Conservation (phyloP, 2,888 invertebrate genomes). For the Epirrita christyi region DNA sequence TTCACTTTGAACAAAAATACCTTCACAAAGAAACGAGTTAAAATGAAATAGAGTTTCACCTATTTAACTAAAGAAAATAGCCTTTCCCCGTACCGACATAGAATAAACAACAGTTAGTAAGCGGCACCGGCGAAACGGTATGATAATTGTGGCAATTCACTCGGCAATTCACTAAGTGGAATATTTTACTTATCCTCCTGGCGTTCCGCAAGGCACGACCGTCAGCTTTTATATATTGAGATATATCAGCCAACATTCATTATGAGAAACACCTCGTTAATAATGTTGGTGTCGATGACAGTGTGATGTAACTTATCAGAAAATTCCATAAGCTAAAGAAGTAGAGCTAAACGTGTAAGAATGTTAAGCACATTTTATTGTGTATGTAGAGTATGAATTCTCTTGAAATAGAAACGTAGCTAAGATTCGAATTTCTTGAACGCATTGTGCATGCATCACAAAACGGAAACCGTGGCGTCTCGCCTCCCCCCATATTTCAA, state of each 20-base stretch:
- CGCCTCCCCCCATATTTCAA: constrained; percentile 81
- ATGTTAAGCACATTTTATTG: constrained; percentile 1
- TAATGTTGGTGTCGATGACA: constrained; percentile 29
- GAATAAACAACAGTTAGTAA: constrained; percentile 27
- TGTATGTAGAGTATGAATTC: not conserved
- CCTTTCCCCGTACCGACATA: constrained; percentile 32
- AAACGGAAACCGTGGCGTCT: constrained; percentile 86
- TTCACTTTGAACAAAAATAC: too few relatives aligned
- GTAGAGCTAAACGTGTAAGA: too few relatives aligned
- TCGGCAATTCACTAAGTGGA: constrained; percentile 76
- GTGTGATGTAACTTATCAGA: constrained; percentile 38
- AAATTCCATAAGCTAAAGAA: constrained; percentile 1
- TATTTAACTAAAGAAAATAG: constrained; percentile 34
- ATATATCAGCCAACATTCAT: constrained; percentile 71
- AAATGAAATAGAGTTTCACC: constrained; percentile 31
- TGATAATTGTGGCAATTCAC: constrained; percentile 70
- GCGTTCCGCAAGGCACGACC: constrained; percentile 68
- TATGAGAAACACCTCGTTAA: constrained; percentile 53
- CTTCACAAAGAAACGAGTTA: constrained; percentile 11
- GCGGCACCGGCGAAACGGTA: constrained; percentile 54
- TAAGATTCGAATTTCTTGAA: constrained; percentile 26
- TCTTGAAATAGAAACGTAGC: constrained; percentile 4
- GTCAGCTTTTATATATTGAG: constrained; percentile 69
- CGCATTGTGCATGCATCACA: constrained; percentile 43
- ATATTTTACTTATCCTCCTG: constrained; percentile 76